Evolutionary conservation across 2,113 vertebrate species (phyloP).

Genomic region (Sarotherodon lohbergeri): DNA sequence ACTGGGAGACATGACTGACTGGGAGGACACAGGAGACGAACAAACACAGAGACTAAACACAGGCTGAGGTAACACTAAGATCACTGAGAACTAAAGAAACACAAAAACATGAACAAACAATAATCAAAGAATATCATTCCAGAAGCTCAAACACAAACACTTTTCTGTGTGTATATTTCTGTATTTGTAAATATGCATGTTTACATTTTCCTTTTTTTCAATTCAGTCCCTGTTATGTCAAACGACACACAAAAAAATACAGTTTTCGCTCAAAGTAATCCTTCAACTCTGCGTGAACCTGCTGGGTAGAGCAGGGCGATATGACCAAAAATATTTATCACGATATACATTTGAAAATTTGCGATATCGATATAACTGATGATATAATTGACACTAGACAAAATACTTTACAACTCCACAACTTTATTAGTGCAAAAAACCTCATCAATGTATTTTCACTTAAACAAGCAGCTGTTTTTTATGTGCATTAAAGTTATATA

Average conservation of each 20-base stretch:
- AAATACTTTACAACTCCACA: no score
- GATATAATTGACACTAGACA: no score
- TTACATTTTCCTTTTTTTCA: not conserved
- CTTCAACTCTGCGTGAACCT: not conserved
- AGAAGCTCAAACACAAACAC: no score
- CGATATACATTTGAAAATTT: no score
- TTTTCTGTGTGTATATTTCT: not conserved
- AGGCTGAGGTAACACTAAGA: not conserved
- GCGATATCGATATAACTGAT: no score
- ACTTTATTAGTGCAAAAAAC: no score
- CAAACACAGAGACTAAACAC: not conserved
- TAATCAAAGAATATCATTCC: not conserved
- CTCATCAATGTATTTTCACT: no score
- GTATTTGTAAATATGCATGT: not conserved
- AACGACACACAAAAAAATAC: not conserved
- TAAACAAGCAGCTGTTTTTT: no score
- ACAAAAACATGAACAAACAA: not conserved
- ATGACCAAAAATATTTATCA: no score
- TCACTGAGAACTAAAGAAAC: fast-evolving
- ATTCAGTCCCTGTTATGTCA: not conserved
- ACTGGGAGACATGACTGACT: no score
- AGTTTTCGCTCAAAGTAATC: not conserved
- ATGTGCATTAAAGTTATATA: no score
- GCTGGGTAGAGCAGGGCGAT: not conserved
- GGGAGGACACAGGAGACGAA: not conserved